Conservation (phyloP, 2,113 vertebrate genomes). For the Elephas maximus region DNA sequence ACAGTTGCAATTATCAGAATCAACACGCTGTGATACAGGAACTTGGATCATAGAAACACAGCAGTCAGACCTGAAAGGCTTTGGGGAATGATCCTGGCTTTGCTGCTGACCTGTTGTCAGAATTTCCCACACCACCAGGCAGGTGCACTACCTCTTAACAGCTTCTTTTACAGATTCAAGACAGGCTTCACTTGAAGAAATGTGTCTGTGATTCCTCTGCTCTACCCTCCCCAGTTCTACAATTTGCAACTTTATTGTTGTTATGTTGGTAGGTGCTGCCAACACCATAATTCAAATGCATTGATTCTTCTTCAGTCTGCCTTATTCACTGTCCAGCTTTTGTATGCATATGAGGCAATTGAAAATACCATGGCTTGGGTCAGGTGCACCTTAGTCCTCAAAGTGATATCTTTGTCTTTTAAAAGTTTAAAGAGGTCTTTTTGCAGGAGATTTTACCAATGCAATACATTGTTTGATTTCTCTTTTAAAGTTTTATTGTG, state of each 20-base stretch:
- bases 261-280: too few relatives aligned
- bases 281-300: too few relatives aligned
- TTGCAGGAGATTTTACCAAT: too few relatives aligned
- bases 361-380: too few relatives aligned
- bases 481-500: too few relatives aligned
- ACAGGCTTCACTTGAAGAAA: background rate
- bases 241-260: background rate
- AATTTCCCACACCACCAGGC: background rate
- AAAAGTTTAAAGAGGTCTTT: too few relatives aligned
- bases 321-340: too few relatives aligned
- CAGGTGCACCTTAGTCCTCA: too few relatives aligned
- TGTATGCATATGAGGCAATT: too few relatives aligned
- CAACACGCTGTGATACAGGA: background rate
- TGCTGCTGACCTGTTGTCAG: background rate
- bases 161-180: background rate
- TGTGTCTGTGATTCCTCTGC: background rate
- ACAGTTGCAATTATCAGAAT: background rate
- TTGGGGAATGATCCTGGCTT: background rate
- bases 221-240: rapidly evolving
- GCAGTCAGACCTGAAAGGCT: background rate
- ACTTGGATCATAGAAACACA: background rate
- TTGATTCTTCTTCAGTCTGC: too few relatives aligned
- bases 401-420: too few relatives aligned
- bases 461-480: too few relatives aligned
- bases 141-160: background rate